Conservation (phyloP, 2,797 vertebrate species). For the Delichon dasypus region DNA sequence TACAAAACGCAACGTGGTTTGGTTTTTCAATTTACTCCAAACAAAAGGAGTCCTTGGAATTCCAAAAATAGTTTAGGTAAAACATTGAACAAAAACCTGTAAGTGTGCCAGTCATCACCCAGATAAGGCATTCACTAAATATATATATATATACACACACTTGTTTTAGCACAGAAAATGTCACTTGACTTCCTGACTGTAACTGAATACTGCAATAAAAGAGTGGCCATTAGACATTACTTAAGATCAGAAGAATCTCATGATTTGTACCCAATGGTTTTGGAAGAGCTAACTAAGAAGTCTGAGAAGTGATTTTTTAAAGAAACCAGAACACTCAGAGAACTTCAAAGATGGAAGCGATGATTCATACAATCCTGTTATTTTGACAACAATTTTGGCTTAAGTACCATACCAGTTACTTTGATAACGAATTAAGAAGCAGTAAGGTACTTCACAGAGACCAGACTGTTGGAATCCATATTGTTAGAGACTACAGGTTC, state of each 20-base stretch:
- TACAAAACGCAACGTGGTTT: background rate
- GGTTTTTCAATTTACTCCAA: background rate
- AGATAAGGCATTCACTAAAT: background rate
- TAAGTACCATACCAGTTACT: background rate
- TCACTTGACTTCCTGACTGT: conserved; percentile 40
- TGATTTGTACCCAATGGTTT: background rate
- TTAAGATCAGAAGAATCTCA: conserved; percentile 27
- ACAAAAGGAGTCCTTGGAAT: background rate
- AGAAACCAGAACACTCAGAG: background rate
- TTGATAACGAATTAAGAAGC: background rate
- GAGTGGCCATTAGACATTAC: background rate
- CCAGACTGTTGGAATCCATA: background rate
- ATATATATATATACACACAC: background rate
- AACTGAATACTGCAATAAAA: conserved; percentile 23
- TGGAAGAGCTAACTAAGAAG: background rate
- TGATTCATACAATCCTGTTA: background rate
- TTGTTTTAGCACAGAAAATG: conserved; percentile 36
- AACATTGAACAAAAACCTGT: background rate
- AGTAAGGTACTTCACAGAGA: background rate
- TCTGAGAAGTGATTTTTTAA: background rate
- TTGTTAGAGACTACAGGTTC: background rate
- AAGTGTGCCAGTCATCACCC: background rate
- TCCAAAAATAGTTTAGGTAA: background rate
- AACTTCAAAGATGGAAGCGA: background rate
- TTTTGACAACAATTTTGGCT: background rate